Evolutionary conservation across 2,113 vertebrate species (phyloP), one percentile per base, ranked within the genome.

Genomic region (Tragelaphus buxtoni): DNA sequence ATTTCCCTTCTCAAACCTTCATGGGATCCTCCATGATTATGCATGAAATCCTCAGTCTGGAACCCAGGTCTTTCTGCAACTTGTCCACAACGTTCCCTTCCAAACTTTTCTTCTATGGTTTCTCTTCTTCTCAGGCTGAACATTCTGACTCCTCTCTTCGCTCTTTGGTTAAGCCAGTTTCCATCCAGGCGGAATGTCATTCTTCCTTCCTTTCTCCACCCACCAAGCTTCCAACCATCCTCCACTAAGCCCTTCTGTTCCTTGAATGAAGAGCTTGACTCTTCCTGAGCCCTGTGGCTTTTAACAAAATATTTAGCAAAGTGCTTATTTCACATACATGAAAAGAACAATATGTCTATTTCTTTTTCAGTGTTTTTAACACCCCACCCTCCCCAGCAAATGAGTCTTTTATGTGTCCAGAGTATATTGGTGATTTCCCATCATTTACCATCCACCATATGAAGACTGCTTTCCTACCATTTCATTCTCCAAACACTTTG

Each of bases 191-290:
- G 20, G 53, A 58, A 39, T 32, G 26, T 26, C 30, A 17, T 86
- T 53, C 45, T 58, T 72, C 55, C 20, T 42, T 45, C 82, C 7
- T 51, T 4, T 74, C 17, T 55, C 42, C n/a, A 47, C 47, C 35
- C 6, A 1, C 20, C 81, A 61, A 58, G 13, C 13, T 53, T 35
- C 74, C 74, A 30, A 17, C 88, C 60, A 16, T 22, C 45, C 6
- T 53, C 39, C 58, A 20, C 8, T 74, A 88, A 97, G 94, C 72
- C 97, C 92, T 97, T 98, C 51, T 92, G 30, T 7, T 60, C 89
- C 85, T 82, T 35, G 72, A 81, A 58, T 14, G 2, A 69, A 85
- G 30, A 55, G 17, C 79, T 91, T 35, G 39, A 69, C 24, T 63
- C 77, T 26, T 53, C 22, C 61, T 51, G 77, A 22, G 39, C n/a